A percentile compares a stretch with the other conserved stretches of the same genome.
These are phyloP conservation scores for Avahi laniger DNA, from an alignment of 2,797 vertebrate genomes.

Conservation along the genomic window DNA sequence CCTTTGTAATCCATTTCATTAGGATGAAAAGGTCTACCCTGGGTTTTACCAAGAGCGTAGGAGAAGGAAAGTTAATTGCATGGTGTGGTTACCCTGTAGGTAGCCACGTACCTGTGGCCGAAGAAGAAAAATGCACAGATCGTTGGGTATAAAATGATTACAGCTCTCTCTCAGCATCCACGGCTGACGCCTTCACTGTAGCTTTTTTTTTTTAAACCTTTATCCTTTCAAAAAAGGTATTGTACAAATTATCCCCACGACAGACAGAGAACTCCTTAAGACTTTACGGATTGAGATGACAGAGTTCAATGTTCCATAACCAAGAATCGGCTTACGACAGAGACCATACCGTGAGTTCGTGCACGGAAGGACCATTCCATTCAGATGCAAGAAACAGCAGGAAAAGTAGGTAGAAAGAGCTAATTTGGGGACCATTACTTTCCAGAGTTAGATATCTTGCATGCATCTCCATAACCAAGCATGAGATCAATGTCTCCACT, in stretches of 20 bases:
- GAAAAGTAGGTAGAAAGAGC: neutral
- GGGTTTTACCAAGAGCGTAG: neutral
- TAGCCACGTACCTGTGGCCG: too few relatives aligned
- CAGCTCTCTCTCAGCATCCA: fast-evolving
- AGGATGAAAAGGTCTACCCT: neutral
- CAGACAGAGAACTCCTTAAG: neutral
- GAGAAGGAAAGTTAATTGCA: neutral
- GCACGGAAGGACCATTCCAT: neutral
- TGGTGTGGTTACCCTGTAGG: fast-evolving
- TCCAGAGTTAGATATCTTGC: neutral
- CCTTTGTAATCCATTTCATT: neutral
- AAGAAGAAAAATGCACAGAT: neutral
- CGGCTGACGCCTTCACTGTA: neutral
- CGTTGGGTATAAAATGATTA: neutral
- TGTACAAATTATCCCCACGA: neutral
- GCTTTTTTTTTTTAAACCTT: neutral
- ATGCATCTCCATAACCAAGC: neutral
- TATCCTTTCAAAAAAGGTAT: neutral
- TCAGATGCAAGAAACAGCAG: neutral
- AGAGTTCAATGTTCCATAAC: neutral
- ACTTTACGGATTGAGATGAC: neutral
- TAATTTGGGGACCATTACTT: neutral
- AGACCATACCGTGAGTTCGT: neutral
- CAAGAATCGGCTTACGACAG: neutral
- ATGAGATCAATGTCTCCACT: neutral